Percentiles rank a stretch among this genome's conserved stretches.
phyloP scores from a whole-genome alignment of 2,113 vertebrate genomes.

The Meleagris gallopavo region DNA sequence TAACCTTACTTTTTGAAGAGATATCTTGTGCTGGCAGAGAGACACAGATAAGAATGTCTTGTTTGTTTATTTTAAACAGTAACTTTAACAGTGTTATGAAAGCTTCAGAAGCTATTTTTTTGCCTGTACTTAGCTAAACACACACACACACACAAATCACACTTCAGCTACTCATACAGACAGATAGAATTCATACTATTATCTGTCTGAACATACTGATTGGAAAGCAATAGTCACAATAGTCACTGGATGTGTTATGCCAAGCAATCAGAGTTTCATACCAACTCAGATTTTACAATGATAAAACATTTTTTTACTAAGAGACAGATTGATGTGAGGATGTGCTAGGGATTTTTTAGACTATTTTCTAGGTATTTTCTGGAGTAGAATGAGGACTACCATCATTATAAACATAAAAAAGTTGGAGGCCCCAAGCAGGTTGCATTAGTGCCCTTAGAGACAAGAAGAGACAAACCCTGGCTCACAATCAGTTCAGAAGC shows the following conservation, averaged over 20 bases:
- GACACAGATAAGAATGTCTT: background rate
- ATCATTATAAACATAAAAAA: background rate
- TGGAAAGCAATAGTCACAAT: background rate
- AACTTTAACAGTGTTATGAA: background rate
- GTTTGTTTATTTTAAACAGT: background rate
- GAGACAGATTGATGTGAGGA: background rate
- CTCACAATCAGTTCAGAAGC: background rate
- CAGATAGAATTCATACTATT: background rate
- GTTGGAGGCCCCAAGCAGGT: fast-evolving
- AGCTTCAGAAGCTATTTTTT: background rate
- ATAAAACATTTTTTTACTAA: background rate
- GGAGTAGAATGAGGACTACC: background rate
- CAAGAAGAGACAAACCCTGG: background rate
- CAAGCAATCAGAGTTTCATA: background rate
- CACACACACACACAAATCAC: background rate
- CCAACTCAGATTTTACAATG: background rate
- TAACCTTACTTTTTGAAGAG: background rate
- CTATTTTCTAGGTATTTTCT: background rate
- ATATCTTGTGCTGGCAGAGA: background rate
- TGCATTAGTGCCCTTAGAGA: fast-evolving
- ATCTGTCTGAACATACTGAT: background rate
- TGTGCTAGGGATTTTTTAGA: background rate
- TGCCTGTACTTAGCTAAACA: background rate
- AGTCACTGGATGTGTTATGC: background rate
- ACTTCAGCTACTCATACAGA: background rate